These are phyloP conservation scores for Equus quagga DNA, from an alignment of 2,113 vertebrate genomes.

Conservation along the genomic window DNA sequence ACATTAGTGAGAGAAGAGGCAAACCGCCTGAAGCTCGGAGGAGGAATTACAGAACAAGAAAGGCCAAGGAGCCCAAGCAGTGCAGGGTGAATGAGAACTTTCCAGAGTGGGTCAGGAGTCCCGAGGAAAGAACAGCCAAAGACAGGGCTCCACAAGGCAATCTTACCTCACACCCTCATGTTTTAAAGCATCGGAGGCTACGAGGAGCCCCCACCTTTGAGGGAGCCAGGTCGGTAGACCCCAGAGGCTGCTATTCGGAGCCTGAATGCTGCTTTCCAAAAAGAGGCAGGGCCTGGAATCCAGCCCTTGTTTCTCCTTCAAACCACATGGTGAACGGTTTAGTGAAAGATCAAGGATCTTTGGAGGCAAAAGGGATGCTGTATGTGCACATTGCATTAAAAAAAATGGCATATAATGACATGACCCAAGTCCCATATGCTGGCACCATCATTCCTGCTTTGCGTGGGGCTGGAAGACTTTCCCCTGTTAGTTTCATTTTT, in stretches of 20 bases:
- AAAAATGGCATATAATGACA: background rate
- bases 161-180: background rate
- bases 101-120: background rate
- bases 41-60: background rate
- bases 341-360: background rate
- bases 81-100: background rate
- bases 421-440: background rate
- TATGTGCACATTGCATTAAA: background rate
- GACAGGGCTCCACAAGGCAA: background rate
- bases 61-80: background rate
- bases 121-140: background rate
- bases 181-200: accelerated
- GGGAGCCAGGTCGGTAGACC: background rate
- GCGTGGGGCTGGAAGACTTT: background rate
- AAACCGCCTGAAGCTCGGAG: background rate
- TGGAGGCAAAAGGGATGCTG: background rate
- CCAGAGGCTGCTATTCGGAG: background rate
- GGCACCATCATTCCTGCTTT: background rate
- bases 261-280: background rate
- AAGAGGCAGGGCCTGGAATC: background rate
- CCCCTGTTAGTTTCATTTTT: background rate
- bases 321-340: background rate
- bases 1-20: background rate
- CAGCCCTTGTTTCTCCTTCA: background rate
- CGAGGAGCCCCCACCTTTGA: accelerated